Evolutionary conservation across 2,113 vertebrate genomes (phyloP), one percentile per base, ranked within the genome.

Genomic region (Platysternon megacephalum): DNA sequence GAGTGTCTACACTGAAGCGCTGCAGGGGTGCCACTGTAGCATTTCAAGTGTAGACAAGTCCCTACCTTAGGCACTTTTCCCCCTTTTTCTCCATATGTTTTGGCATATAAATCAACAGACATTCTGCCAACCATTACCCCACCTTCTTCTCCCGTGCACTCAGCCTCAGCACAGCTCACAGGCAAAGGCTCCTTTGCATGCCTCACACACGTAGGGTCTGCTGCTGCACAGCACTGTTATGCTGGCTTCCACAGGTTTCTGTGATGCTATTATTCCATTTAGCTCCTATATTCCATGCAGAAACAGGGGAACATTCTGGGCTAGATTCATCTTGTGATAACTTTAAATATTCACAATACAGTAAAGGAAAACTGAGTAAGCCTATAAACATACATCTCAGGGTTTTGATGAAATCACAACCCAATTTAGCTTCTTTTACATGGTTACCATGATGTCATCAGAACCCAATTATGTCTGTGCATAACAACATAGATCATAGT

Each of bases 371-470:
- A 78, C 42, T 28, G n/a, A 72, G n/a, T 39, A 21, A 39, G n/a
- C 19, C 65, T 39, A 39, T 72, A 39, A 78, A 46, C 24, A 78
- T 1, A 46, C 22, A 12, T 7, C 24, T 78, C 24, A 28, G 74
- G 24, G 24, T 44, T 24, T 32, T 82, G 52, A 61, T 79, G 85
- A 22, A 93, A 95, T 95, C 96, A 93, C 32, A 96, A 95, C 86
- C 82, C 55, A 28, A 29, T 14, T 5, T 78, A 78, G 86, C 80
- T 44, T 83, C 22, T 55, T 49, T 79, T 65, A n/a, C 8, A 61
- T 86, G 55, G 85, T 91, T 79, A 89, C 95, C 91, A 76, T 87
- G 93, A 90, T 97, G 96, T 68, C 96, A 93, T 95, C 82, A 94
- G 78, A 53, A 87, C 92, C 53, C 78, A 55, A 68, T 35, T n/a